A percentile compares a stretch with the other conserved stretches of the same genome.
phyloP scores from a whole-genome alignment of 1,140 invertebrate genomes.

The Lithobius niger region DNA sequence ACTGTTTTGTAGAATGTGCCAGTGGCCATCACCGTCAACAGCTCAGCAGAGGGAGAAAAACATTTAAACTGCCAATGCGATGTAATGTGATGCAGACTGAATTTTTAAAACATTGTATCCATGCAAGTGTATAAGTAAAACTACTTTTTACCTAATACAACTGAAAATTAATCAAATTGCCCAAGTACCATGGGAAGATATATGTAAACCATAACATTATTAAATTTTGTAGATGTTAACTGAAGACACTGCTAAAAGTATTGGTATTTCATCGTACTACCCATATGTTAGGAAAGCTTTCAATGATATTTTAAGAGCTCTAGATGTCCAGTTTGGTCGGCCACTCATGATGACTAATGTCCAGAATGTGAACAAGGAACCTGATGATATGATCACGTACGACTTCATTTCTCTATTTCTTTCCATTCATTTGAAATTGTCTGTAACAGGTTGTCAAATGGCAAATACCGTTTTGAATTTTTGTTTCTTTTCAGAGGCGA shows the following conservation, averaged over 20 bases:
- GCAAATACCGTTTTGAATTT: not conserved
- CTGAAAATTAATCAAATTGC: too few relatives aligned
- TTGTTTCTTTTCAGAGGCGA: conserved; percentile 47
- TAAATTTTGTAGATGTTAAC: conserved; percentile 56
- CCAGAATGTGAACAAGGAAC: conserved; percentile 91
- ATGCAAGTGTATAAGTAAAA: too few relatives aligned
- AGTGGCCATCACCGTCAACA: too few relatives aligned
- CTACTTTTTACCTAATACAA: too few relatives aligned
- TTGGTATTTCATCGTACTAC: conserved; percentile 94
- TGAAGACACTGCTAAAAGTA: conserved; percentile 84
- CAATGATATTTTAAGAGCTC: conserved; percentile 83
- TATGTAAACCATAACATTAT: too few relatives aligned
- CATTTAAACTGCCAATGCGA: too few relatives aligned
- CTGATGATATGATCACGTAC: conserved; percentile 82
- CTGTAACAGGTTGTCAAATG: not conserved
- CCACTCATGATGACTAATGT: conserved; percentile 91
- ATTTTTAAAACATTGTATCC: too few relatives aligned
- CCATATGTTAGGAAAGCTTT: conserved; percentile 88
- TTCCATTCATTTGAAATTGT: not conserved
- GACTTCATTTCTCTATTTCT: conserved; percentile 8
- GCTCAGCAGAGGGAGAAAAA: too few relatives aligned
- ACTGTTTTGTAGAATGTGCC: too few relatives aligned
- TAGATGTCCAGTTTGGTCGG: conserved; percentile 92
- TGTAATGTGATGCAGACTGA: too few relatives aligned
- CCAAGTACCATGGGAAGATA: too few relatives aligned